phyloP scores from a whole-genome alignment of 2,797 vertebrate species.

The Somateria mollissima region DNA sequence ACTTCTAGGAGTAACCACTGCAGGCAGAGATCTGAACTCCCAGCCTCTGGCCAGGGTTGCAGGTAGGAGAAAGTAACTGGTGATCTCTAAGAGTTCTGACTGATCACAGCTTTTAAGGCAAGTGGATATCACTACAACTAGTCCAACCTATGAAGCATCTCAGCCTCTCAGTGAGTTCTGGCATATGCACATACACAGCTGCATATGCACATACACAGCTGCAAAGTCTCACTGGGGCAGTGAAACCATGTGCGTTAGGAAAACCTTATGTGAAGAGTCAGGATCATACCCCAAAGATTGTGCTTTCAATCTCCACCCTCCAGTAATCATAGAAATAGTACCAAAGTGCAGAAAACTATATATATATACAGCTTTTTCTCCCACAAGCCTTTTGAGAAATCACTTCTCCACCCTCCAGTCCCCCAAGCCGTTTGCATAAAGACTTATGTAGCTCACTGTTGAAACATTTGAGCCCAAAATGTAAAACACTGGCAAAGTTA shows the following conservation, averaged over 20 bases:
- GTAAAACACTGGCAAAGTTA: not conserved
- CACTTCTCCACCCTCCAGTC: not conserved
- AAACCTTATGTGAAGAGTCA: not conserved
- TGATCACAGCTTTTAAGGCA: not conserved
- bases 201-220: rapidly evolving
- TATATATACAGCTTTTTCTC: not conserved
- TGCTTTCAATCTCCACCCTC: not conserved
- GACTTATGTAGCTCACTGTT: not conserved
- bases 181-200: rapidly evolving
- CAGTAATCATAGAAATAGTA: not conserved
- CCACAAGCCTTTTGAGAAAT: not conserved
- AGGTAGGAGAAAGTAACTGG: not conserved
- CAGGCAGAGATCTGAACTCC: not conserved
- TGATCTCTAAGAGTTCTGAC: not conserved
- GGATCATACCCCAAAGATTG: not conserved
- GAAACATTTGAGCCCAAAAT: not conserved
- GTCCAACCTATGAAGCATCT: not conserved
- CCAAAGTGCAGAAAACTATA: not conserved
- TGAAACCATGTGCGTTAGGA: rapidly evolving
- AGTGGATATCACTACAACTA: not conserved
- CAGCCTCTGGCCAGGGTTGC: rapidly evolving
- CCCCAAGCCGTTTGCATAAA: not conserved
- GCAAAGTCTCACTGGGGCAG: not conserved
- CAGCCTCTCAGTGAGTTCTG: not conserved
- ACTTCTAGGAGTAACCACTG: not conserved